Base-by-base conservation (phyloP, 92 coral and sea anemone genomes). In the Isaurus tuberculatus region DNA sequence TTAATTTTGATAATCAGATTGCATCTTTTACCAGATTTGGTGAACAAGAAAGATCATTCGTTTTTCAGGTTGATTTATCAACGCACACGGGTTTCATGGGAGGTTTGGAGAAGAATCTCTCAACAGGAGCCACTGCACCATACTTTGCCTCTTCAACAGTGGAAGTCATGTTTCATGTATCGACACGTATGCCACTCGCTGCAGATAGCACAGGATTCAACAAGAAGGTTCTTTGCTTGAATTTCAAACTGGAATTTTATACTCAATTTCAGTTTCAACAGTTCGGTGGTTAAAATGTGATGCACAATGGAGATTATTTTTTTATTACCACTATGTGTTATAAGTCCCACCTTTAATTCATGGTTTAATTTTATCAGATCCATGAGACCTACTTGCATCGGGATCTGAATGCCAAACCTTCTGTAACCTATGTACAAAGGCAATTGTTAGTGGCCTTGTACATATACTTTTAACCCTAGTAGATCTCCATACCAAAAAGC, bases 81-180 rank as follows among this genome's bases (percentile, higher is more conserved):
- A 94, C 83, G 51, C 99, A 96, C 83, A 96, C 97, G 14, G 99
- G 99, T 49, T 96, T 96, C 79, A 89, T 96, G 84, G 99, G 99
- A 32, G 98, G 98, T 20, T 66, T 96, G 75, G 99, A 96, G 80
- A 93, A 88, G 72, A 96, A 94, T 84, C 96, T 92, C 19, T 96
- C 99, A 8, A 96, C 99, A 29, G 99, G 99, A 43, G 90, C 91
- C 33, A 96, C 99, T 13, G 99, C 99, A 10, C 98, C 96, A 0
- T 96, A 96, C 55, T 96, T 90, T 79, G 97, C 97, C 53, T 92
- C 88, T 29, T 96, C 99, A 7, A 94, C 98, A 0, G 83, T 89
- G 30, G 99, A 96, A 68, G 97, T 94, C 22, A 92, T 94, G 88
- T 96, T 96, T 79, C 99, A 96, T 65, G 98, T 94, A 60, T 92